Percentiles rank a stretch among this genome's conserved stretches.
phyloP scores from a whole-genome alignment of 2,113 vertebrate species.

The Psephotus haematonotus region DNA sequence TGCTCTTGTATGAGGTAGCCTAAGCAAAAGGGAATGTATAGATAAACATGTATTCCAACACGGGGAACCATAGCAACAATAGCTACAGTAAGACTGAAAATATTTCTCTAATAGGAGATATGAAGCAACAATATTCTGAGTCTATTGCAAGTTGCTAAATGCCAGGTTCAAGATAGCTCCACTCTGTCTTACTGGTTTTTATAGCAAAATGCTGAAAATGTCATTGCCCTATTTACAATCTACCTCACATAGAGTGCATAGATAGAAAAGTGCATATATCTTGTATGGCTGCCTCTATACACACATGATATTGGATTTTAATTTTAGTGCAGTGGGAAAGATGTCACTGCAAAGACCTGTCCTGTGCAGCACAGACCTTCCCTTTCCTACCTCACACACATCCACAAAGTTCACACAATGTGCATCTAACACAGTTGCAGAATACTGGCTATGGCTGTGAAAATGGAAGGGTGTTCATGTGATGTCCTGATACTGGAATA shows the following conservation, averaged over 20 bases:
- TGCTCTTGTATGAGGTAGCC: neutral
- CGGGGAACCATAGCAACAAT: constrained; percentile 18
- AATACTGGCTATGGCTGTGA: neutral
- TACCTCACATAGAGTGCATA: neutral
- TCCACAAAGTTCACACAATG: neutral
- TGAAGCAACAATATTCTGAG: neutral
- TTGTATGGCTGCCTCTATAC: neutral
- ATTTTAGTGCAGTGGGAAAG: neutral
- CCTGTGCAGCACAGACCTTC: neutral
- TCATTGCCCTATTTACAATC: neutral
- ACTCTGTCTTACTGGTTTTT: neutral
- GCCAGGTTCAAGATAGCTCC: neutral
- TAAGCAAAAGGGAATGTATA: neutral
- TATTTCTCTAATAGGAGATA: neutral
- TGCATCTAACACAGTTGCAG: neutral
- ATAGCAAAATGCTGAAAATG: neutral
- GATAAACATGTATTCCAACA: neutral
- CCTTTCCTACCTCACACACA: neutral
- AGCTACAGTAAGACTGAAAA: neutral
- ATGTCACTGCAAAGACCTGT: neutral
- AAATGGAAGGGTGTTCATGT: neutral
- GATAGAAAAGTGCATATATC: neutral
- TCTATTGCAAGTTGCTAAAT: neutral
- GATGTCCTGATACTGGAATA: neutral
- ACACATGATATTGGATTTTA: neutral